Evolutionary conservation across 2,888 invertebrate genomes (phyloP), one percentile per base, ranked within the genome.

Genomic region (Clivina fossor): DNA sequence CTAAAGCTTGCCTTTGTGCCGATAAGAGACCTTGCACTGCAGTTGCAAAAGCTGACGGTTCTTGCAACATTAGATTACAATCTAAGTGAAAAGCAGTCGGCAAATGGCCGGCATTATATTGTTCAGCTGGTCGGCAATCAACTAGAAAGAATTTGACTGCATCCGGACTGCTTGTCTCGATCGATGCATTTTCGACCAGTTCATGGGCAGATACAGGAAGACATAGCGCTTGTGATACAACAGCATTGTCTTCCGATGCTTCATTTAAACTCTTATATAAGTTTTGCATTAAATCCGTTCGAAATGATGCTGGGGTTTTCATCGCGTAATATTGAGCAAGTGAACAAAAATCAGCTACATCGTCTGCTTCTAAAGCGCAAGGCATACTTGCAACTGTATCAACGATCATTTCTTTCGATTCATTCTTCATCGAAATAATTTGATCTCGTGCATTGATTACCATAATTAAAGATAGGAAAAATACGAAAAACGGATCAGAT

Each of bases 81-180:
- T 99, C 98, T 60, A 99, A 80, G 76, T 98, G 97, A 77, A 98
- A 99, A 51, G 98, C 98, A 47, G 96, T 97, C 1, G 94, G 90
- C 62, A 99, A 81, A 77, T 98, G 97, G 0, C 98, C 98, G 50
- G 89, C 88, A 76, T 97, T 97, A 71, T 97, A 99, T 69, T 98
- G 96, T 62, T 96, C 94, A 8, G 93, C 86, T 5, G 98, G 95
- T 61, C 99, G 83, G 72, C 97, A 97, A 74, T 99, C 99, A 5
- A 99, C 95, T 60, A 98, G 79, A 74, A 98, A 98, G 74, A 96
- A 99, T 65, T 91, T 81, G 8, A 78, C 75, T 60, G 76, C 79
- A 64, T 88, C 87, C 30, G 80, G 74, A 64, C 80, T 79, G 1
- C 77, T 73, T 13, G 79, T 72, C 69, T 87, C 86, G 47, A 83